Percentiles rank a stretch among this genome's conserved stretches.
phyloP scores from a whole-genome alignment of 2,113 vertebrate genomes.

The rat (Rattus norvegicus) region GRCr8 NC_086039.1:115493001-115493500 shows the following conservation, averaged over 20 bases:
- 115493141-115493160: neutral
- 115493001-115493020: neutral
- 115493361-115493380: slow-evolving; percentile 4
- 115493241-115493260: slow-evolving; percentile 19
- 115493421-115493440: too few relatives aligned
- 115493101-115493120: slow-evolving; percentile 26
- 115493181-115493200: neutral
- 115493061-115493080: neutral
- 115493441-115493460: too few relatives aligned
- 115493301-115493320: slow-evolving; percentile 28
- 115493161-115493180: neutral
- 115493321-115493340: neutral
- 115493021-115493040: slow-evolving; percentile 17
- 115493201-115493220: neutral
- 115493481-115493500: too few relatives aligned
- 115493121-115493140: slow-evolving; percentile 1
- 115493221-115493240: neutral
- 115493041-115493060: neutral
- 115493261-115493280: slow-evolving; percentile 18
- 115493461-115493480: too few relatives aligned
- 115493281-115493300: neutral
- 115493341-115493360: neutral
- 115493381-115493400: neutral
- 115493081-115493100: neutral
- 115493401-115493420: too few relatives aligned